Conservation (phyloP, 2,113 vertebrate genomes). For the Amphiprion ocellaris region DNA sequence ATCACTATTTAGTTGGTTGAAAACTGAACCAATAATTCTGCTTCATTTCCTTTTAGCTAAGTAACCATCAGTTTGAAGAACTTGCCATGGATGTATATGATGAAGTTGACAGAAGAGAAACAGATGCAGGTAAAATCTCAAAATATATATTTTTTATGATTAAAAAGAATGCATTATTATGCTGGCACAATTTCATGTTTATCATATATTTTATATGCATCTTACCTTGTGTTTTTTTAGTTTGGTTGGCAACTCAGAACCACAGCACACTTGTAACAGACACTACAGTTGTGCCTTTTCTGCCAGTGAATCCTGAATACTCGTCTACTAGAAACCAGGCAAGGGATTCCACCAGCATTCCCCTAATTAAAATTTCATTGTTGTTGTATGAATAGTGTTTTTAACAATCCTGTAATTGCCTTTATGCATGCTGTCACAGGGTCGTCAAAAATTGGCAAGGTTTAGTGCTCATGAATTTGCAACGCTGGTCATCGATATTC, state of each 20-base stretch:
- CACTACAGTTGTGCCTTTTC: slow-evolving; percentile 96
- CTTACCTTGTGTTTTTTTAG: slow-evolving; percentile 67
- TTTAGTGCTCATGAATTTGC: slow-evolving; percentile 99
- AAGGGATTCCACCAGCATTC: slow-evolving; percentile 39
- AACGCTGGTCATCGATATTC: slow-evolving; percentile 95
- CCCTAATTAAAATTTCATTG: not conserved
- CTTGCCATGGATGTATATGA: slow-evolving; percentile 99
- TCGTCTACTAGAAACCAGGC: slow-evolving; percentile 98
- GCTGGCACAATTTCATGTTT: not conserved
- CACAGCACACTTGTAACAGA: slow-evolving; percentile 97
- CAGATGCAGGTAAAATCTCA: slow-evolving; percentile 90
- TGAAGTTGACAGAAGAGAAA: slow-evolving; percentile 98
- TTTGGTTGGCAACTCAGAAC: slow-evolving; percentile 98
- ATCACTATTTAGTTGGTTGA: not conserved
- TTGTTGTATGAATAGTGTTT: not conserved
- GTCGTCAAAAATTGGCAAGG: slow-evolving; percentile 95
- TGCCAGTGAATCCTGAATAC: slow-evolving; percentile 98
- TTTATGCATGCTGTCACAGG: slow-evolving; percentile 80
- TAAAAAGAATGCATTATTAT: too few species aligned
- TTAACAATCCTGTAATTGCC: not conserved
- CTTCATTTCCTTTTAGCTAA: slow-evolving; percentile 85
- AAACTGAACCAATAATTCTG: not conserved
- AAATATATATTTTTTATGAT: not conserved
- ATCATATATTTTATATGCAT: too few species aligned
- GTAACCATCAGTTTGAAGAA: slow-evolving; percentile 99